Conservation (phyloP, 1,140 invertebrate species). For the Dinoponera quadriceps region DNA sequence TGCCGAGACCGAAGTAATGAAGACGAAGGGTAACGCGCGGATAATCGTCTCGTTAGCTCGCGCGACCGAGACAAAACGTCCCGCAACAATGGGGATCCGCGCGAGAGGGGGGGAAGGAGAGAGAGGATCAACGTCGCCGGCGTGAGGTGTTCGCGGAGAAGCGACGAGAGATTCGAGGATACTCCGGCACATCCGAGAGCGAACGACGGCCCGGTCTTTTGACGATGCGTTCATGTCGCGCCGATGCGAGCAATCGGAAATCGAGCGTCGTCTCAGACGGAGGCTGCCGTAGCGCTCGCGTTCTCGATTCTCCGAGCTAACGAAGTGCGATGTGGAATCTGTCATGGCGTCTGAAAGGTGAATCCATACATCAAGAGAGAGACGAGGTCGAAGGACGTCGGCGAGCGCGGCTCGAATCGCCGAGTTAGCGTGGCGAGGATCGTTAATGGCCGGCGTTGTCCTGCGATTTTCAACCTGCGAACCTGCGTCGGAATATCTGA, state of each 20-base stretch:
- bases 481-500: not conserved
- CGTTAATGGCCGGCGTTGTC: not conserved
- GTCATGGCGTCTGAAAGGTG: not conserved
- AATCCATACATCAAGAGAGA: slow-evolving; percentile 8
- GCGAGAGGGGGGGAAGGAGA: too few relatives aligned
- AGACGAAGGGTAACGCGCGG: slow-evolving; percentile 25
- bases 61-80: not conserved
- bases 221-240: not conserved
- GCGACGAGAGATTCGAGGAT: not conserved
- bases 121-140: not conserved
- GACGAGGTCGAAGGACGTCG: slow-evolving; percentile 45
- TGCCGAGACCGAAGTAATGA: slow-evolving; percentile 12
- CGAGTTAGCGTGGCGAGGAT: slow-evolving; percentile 19
- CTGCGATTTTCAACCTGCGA: slow-evolving; percentile 5
- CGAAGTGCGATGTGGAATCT: slow-evolving; percentile 15
- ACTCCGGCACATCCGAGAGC: not conserved
- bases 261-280: not conserved
- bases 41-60: slow-evolving; percentile 35
- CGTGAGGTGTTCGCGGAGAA: not conserved
- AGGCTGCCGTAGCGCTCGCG: not conserved
- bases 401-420: slow-evolving; percentile 25
- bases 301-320: not conserved
- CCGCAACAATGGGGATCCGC: slow-evolving; percentile 5
- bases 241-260: slow-evolving; percentile 1
- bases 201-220: not conserved